These are phyloP conservation scores for Pinna nobilis DNA, from an alignment of 1,140 invertebrate species.

Conservation along the genomic window DNA sequence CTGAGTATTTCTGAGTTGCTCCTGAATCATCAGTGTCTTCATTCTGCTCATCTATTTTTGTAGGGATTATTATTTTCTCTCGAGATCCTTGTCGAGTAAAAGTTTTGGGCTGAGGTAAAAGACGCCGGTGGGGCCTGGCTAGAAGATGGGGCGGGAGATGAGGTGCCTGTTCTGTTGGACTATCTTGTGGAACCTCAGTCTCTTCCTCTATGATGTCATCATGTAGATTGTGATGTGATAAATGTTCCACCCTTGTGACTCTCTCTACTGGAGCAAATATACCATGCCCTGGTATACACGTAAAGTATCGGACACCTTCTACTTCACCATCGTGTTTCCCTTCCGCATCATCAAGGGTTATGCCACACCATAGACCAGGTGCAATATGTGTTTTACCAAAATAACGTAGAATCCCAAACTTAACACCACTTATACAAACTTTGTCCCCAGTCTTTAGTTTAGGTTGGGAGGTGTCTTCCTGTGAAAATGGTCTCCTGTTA, in stretches of 20 bases:
- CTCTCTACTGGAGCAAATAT: conserved; percentile 73
- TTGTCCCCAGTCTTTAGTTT: conserved; percentile 45
- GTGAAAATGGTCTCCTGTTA: conserved; percentile 6
- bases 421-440: conserved; percentile 64
- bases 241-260: conserved; percentile 46
- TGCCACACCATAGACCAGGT: conserved; percentile 72
- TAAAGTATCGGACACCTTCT: conserved; percentile 72
- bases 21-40: conserved; percentile 17
- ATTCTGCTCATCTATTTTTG: conserved; percentile 39
- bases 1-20: conserved; percentile 17
- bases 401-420: conserved; percentile 61
- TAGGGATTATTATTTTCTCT: conserved; percentile 22
- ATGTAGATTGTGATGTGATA: conserved; percentile 1
- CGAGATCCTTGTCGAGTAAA: conserved; percentile 9
- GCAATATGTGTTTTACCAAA: conserved; percentile 66
- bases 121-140: conserved; percentile 1
- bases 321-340: conserved; percentile 72
- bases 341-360: conserved; percentile 69
- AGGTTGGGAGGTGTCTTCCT: background rate
- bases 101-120: conserved; percentile 28
- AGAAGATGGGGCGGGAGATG: background rate
- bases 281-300: conserved; percentile 66
- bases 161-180: conserved; percentile 19
- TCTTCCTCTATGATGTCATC: conserved; percentile 24
- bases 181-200: conserved; percentile 12